Percentiles rank a stretch among this genome's conserved stretches.
Evolutionary conservation across 1,140 invertebrate species (phyloP).

Genomic region (Cydia pomonella): DNA sequence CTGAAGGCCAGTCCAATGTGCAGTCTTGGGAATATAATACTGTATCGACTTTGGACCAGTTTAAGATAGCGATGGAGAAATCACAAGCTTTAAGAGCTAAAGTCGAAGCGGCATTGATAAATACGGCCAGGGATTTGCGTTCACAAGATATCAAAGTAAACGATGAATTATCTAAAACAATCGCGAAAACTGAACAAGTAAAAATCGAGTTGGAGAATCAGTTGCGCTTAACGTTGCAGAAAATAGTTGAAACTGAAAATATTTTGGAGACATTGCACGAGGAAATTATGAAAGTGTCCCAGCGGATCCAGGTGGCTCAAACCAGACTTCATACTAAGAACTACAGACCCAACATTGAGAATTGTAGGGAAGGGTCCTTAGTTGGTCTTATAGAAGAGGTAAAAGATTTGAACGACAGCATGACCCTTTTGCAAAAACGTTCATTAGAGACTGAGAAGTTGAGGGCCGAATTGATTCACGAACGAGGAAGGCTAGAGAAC

Average conservation of each 20-base stretch:
- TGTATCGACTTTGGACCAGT: conserved; percentile 81
- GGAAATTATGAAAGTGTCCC: conserved; percentile 84
- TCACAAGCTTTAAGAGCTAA: conserved; percentile 81
- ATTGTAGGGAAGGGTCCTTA: conserved; percentile 85
- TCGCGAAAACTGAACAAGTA: conserved; percentile 84
- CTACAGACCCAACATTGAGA: conserved; percentile 84
- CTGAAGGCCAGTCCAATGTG: conserved; percentile 86
- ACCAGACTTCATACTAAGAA: conserved; percentile 86
- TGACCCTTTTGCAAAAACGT: conserved; percentile 82
- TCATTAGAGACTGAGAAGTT: conserved; percentile 83
- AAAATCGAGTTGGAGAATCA: conserved; percentile 84
- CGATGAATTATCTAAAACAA: conserved; percentile 82
- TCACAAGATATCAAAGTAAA: conserved; percentile 87
- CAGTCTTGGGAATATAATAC: conserved; percentile 86
- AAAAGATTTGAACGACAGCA: conserved; percentile 83
- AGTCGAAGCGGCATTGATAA: conserved; percentile 82
- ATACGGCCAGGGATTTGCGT: conserved; percentile 85
- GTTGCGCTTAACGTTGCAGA: conserved; percentile 76
- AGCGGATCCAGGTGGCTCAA: conserved; percentile 87
- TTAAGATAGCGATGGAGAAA: conserved; percentile 80
- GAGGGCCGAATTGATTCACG: conserved; percentile 82
- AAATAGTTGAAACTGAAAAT: conserved; percentile 85
- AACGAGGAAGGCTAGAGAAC: conserved; percentile 83
- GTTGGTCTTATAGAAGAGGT: conserved; percentile 86
- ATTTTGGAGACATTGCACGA: conserved; percentile 83